phyloP scores from a whole-genome alignment of 2,113 vertebrate species.

The Butorides virescens region DNA sequence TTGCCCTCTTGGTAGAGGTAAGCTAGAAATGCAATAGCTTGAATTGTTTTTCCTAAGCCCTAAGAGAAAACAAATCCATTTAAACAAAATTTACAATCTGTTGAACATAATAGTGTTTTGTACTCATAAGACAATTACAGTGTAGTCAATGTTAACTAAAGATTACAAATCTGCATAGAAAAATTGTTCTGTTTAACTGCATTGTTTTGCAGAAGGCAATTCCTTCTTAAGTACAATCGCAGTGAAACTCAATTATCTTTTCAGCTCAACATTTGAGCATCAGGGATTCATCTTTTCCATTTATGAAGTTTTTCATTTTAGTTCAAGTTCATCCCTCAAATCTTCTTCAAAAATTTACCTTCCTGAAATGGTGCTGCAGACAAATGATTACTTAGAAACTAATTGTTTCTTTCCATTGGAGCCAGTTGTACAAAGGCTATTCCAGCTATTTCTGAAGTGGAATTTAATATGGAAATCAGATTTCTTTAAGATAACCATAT shows the following conservation, averaged over 20 bases:
- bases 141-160: background rate
- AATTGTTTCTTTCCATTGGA: background rate
- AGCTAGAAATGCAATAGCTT: conserved; percentile 94
- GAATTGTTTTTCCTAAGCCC: conserved; percentile 98
- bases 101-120: background rate
- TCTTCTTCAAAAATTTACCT: background rate
- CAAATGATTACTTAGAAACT: background rate
- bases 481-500: background rate
- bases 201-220: background rate
- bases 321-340: background rate
- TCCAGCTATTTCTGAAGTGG: background rate
- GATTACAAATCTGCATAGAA: background rate
- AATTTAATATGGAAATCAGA: background rate
- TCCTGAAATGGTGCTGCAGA: background rate
- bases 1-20: conserved; percentile 86
- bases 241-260: background rate
- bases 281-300: background rate
- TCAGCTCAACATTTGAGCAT: background rate
- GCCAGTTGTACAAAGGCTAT: background rate
- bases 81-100: conserved; percentile 8
- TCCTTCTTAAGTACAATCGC: background rate
- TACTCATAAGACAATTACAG: background rate
- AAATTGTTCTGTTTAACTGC: background rate
- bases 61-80: conserved; percentile 61
- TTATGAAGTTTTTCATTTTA: background rate